Evolutionary conservation across 1,140 invertebrate species (phyloP), one percentile per base, ranked within the genome.

Genomic region (Daktulosphaira vitifoliae): DNA sequence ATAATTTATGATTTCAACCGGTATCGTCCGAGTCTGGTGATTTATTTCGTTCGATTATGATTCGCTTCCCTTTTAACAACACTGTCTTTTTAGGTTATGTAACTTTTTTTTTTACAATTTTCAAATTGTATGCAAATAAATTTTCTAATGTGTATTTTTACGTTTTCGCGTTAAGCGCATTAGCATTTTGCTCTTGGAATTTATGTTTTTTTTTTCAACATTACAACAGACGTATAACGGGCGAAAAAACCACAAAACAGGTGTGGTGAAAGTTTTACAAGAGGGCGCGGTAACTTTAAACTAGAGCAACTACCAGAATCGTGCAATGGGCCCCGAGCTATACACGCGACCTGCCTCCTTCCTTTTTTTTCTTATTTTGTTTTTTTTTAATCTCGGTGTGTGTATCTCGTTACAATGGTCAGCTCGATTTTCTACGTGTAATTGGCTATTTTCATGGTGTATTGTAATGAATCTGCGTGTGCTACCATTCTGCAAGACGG

Each of bases 221-320:
- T 62, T 62, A 62, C 56, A 62, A 62, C 56, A 62, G 56, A 48
- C 25, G 22, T 18, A 62, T 62, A 62, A 48, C 56, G 26, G 56
- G 25, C 42, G 29, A 62, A 62, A 33, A 62, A 62, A 62, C 56
- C 56, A 25, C 56, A 62, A 62, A 62, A 62, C 56, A 62, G 56
- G 56, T 62, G 56, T 46, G 42, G 56, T 62, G 56, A 62, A 62
- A 62, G 56, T 62, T 62, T 62, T 62, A 62, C 56, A 62, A 62
- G 56, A 62, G 56, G 56, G 56, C 56, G 56, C 56, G 56, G 56
- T 62, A 62, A 62, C 56, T 62, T 62, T 62, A 62, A 62, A 62
- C 56, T 62, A 62, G 56, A 62, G 56, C 56, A 62, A 62, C 56
- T 62, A 62, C 56, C 56, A 62, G 56, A 62, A 62, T 62, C 56